Evolutionary conservation across 35 echinoderm and acorn worm genomes (phyloP), one percentile per base, ranked within the genome.

Genomic region (Chiridota heheva): DNA sequence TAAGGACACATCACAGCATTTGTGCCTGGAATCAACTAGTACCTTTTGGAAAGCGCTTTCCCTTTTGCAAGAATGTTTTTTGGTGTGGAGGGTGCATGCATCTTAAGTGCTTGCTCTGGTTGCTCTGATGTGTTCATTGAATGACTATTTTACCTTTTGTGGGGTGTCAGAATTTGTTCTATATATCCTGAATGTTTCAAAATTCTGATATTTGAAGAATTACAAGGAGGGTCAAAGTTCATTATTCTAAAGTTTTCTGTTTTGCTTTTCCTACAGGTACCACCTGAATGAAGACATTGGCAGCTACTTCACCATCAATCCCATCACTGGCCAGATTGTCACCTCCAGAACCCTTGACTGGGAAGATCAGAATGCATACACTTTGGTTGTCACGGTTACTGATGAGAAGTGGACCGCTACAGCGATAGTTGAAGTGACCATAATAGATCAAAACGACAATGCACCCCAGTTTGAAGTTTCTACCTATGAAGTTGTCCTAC

Each of bases 391-490:
- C 3, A 91, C 89, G 2, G 95, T 91, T 2, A 70, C 40, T 7
- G 95, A 98, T 60, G 66, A 72, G 13, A 35, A 67, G 20, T 49
- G 53, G 32, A 62, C 81, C 3, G 82, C 72, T 0, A 66, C 84
- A 18, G 69, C 84, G 0, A 98, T 57, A 16, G 95, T 98, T 28
- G 60, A 41, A 32, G 85, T 98, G 0, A 48, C 82, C 4, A 53
- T 98, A 0, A 34, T 60, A 17, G 95, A 98, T 55, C 73, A 91
- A 36, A 92, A 98, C 34, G 95, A 98, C 75, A 91, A 92, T 37
- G 78, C 66, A 27, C 95, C 95, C 1, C 72, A 60, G 13, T 98
- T 98, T 69, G 60, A 36, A 1, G 38, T 51, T 5, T 46, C 72
- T 7, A 48, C 57, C 17, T 91, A 84, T 18, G 24, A 66, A 38